Conservation (phyloP, 1,140 invertebrate genomes). For the Bombus pascuorum region DNA sequence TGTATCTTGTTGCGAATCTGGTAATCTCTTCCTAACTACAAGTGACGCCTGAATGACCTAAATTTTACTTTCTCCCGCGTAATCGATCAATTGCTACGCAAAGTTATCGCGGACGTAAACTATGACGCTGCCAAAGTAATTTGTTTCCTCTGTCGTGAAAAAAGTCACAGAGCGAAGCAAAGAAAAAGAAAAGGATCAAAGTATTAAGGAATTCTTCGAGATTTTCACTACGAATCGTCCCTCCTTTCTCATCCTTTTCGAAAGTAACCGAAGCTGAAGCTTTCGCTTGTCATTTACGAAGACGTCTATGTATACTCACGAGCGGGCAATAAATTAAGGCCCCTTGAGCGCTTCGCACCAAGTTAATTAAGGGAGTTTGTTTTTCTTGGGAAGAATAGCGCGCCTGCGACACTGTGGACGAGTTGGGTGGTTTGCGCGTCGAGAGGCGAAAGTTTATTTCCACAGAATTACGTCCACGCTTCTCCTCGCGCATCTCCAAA, state of each 20-base stretch:
- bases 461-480: background rate
- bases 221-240: background rate
- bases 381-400: constrained; percentile 22
- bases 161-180: background rate
- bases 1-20: too few relatives aligned
- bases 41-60: too few relatives aligned
- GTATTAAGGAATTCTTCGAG: background rate
- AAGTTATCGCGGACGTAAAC: too few relatives aligned
- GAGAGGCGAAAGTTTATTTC: constrained; percentile 21
- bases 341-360: constrained; percentile 26
- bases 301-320: background rate
- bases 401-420: constrained; percentile 5
- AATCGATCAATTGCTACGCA: too few relatives aligned
- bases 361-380: constrained; percentile 48
- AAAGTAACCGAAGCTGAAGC: background rate
- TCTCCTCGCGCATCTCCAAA: background rate
- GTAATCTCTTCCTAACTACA: too few relatives aligned
- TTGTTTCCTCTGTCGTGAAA: background rate
- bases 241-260: background rate
- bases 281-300: constrained; percentile 4
- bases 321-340: constrained; percentile 33
- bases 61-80: too few relatives aligned
- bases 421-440: background rate
- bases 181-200: background rate
- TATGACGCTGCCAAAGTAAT: background rate